Percentiles rank a stretch among this genome's conserved stretches.
Conservation (phyloP, 2,888 invertebrate genomes). For the Troglohyphantes excavatus region DNA sequence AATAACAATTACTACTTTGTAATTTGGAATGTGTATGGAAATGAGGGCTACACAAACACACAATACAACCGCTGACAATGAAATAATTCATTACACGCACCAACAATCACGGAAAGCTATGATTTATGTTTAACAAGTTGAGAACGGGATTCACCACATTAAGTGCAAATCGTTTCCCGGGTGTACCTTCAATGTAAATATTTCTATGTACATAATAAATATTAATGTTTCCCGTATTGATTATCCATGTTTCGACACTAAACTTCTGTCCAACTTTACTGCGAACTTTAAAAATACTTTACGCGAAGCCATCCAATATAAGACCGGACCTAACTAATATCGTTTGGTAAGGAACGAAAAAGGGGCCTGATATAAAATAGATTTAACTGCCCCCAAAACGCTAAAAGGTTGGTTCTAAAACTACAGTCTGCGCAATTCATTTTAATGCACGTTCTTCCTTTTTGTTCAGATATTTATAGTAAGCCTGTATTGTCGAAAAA, state of each 20-base stretch:
- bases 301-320: not conserved
- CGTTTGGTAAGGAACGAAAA: not conserved
- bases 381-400: not conserved
- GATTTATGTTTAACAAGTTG: not conserved
- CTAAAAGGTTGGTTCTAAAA: constrained; percentile 4
- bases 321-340: not conserved
- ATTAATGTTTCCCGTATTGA: not conserved
- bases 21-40: not conserved
- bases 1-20: constrained; percentile 8
- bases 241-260: too few relatives aligned
- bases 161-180: not conserved
- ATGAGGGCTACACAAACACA: not conserved
- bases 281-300: not conserved
- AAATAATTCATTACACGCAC: not conserved
- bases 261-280: not conserved
- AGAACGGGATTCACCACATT: not conserved
- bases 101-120: not conserved
- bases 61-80: not conserved
- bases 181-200: not conserved
- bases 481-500: not conserved
- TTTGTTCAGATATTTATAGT: constrained; percentile 35
- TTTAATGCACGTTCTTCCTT: not conserved
- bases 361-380: not conserved
- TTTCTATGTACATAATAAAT: not conserved
- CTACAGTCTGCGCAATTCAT: not conserved